Evolutionary conservation across 2,888 invertebrate species (phyloP), one percentile per base, ranked within the genome.

Genomic region (Mythimna impura): DNA sequence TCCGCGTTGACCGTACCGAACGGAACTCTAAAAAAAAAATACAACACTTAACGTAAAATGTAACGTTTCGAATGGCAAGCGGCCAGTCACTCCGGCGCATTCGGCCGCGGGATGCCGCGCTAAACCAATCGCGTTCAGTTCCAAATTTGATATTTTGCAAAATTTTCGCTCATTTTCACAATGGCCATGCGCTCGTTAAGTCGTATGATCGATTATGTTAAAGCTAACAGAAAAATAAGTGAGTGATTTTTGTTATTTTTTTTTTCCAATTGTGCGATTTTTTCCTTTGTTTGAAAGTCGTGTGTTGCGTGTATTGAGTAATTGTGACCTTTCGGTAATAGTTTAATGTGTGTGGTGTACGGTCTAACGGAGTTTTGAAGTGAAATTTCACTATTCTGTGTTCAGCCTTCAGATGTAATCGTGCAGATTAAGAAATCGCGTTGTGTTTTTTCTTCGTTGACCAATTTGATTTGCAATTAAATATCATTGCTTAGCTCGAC

Each of bases 21-120:
- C 84, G 84, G 84, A 83, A 79, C 87, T 81, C 82, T 82, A 80
- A 89, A 89, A 89, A 43, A 87, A 81, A 78, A 81, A 81, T 73
- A 76, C 80, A 84, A 84, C 85, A 76, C 84, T 81, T 82, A 83
- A 70, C 77, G 86, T 86, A 88, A 89, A 87, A 84, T 87, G 86
- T 84, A 84, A 78, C 76, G 85, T 84, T 82, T 80, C 77, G 75
- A 84, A 71, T 65, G 76, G 78, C 76, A 73, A 73, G 66, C 72
- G 78, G 89, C 89, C 93, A 93, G 93, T 93, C 92, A 87, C 90
- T 89, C 88, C 73, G 84, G 90, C 90, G 93, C 91, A 82, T 85
- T 86, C 91, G 90, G 52, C 68, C 75, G 82, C 87, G 92, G 90
- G 90, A 89, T 92, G 93, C 88, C 87, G 86, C 86, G 83, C 68